These are phyloP conservation scores for Pandemis heparana DNA, from an alignment of 2,888 invertebrate genomes.

Conservation along the genomic window DNA sequence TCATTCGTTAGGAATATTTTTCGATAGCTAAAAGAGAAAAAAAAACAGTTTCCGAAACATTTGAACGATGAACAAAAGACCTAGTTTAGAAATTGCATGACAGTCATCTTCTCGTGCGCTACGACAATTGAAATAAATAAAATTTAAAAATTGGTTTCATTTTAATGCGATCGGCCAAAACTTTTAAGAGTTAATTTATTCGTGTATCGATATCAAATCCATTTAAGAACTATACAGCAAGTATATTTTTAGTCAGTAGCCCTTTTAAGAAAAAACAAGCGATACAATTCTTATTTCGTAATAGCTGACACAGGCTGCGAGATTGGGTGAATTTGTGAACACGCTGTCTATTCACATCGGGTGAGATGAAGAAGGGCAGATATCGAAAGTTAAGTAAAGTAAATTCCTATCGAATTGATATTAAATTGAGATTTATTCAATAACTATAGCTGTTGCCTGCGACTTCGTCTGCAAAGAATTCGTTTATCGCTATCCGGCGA, in stretches of 20 bases:
- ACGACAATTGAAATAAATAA: neutral
- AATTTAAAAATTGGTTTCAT: neutral
- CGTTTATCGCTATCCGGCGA: too few species aligned
- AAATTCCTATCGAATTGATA: too few species aligned
- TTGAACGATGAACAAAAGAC: neutral
- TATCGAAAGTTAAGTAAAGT: neutral
- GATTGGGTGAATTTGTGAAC: constrained; percentile 18
- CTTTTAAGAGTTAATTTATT: neutral
- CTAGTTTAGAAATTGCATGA: neutral
- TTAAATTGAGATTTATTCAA: too few species aligned
- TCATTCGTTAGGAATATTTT: too few species aligned
- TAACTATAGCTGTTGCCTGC: too few species aligned
- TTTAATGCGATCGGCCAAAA: neutral
- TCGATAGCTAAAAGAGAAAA: neutral
- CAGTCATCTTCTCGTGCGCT: neutral
- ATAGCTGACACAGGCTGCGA: constrained; percentile 5
- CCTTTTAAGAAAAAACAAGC: too few species aligned
- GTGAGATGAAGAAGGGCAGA: neutral
- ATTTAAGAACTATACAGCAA: too few species aligned
- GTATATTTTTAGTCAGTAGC: too few species aligned
- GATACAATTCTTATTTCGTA: neutral
- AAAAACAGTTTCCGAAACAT: neutral
- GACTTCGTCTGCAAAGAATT: too few species aligned
- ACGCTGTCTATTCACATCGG: neutral
- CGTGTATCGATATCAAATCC: too few species aligned